A percentile compares a stretch with the other conserved stretches of the same genome.
phyloP scores from a whole-genome alignment of 2,797 vertebrate genomes.

The Miichthys miiuy region DNA sequence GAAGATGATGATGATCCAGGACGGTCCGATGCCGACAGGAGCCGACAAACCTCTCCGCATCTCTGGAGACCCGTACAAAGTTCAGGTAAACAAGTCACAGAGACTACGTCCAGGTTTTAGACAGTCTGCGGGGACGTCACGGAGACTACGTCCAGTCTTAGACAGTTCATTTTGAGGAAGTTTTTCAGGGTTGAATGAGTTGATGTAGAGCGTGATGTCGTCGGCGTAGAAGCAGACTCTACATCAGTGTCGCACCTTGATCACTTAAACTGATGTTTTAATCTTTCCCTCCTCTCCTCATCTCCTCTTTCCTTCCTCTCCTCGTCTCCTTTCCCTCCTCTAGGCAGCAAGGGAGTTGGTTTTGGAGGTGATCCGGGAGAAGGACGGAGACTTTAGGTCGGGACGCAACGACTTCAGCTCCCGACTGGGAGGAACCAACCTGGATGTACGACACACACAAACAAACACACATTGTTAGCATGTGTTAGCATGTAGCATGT shows the following conservation, averaged over 20 bases:
- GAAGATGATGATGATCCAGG: conserved; percentile 99
- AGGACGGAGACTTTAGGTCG: conserved; percentile 94
- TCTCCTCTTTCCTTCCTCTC: too few relatives aligned
- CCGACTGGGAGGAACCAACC: conserved; percentile 91
- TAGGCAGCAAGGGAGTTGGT: conserved; percentile 98
- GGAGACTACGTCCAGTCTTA: too few relatives aligned
- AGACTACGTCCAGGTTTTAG: too few relatives aligned
- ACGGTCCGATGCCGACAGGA: conserved; percentile 94
- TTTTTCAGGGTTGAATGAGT: too few relatives aligned
- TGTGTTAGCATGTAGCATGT: neutral
- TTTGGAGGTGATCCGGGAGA: conserved; percentile 96
- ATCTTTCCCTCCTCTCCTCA: too few relatives aligned
- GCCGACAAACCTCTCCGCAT: conserved; percentile 98
- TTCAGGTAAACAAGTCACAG: conserved; percentile 86
- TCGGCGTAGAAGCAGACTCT: too few relatives aligned
- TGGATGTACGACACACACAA: conserved; percentile 87
- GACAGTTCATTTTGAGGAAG: too few relatives aligned
- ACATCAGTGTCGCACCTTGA: too few relatives aligned
- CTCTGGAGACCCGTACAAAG: conserved; percentile 97
- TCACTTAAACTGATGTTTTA: too few relatives aligned
- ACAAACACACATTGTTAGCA: neutral
- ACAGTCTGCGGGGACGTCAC: too few relatives aligned
- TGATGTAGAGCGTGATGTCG: too few relatives aligned
- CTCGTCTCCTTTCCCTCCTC: neutral
- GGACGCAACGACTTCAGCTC: conserved; percentile 91